Evolutionary conservation across 1,140 invertebrate genomes (phyloP).

Genomic region (Lordiphosa mommai): DNA sequence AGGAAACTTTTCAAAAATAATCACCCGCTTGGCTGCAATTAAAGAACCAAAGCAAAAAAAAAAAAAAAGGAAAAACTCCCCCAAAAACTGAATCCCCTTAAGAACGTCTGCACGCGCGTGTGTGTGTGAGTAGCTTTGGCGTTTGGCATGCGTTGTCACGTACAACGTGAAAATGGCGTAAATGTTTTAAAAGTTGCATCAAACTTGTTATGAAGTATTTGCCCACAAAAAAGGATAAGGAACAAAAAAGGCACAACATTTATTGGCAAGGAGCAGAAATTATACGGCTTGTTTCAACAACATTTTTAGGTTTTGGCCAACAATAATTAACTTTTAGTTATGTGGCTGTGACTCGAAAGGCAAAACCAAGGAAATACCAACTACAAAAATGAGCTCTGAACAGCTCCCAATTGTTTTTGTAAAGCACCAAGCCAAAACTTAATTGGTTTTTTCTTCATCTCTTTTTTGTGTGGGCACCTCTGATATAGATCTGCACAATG

Average conservation of each 20-base stretch:
- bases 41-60: slow-evolving; percentile 26
- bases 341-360: too few relatives aligned
- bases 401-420: too few relatives aligned
- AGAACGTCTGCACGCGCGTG: background rate
- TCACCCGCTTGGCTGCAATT: slow-evolving; percentile 65
- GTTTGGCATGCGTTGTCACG: slow-evolving; percentile 68
- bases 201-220: slow-evolving; percentile 73
- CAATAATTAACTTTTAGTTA: slow-evolving; percentile 5
- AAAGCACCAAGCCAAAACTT: too few relatives aligned
- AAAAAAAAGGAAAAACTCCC: too few relatives aligned
- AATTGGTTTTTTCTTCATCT: too few relatives aligned
- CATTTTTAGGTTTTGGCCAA: slow-evolving; percentile 19
- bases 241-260: slow-evolving; percentile 6
- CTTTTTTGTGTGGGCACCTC: too few relatives aligned
- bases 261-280: slow-evolving; percentile 24
- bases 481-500: too few relatives aligned
- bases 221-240: slow-evolving; percentile 19
- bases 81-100: slow-evolving; percentile 38
- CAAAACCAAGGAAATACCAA: too few relatives aligned
- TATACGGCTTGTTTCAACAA: slow-evolving; percentile 39
- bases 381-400: too few relatives aligned
- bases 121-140: slow-evolving; percentile 26
- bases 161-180: slow-evolving; percentile 64
- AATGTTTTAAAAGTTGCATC: slow-evolving; percentile 73
- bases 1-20: slow-evolving; percentile 57